Conservation (phyloP, 2,113 vertebrate species). For the Acanthisitta chloris region DNA sequence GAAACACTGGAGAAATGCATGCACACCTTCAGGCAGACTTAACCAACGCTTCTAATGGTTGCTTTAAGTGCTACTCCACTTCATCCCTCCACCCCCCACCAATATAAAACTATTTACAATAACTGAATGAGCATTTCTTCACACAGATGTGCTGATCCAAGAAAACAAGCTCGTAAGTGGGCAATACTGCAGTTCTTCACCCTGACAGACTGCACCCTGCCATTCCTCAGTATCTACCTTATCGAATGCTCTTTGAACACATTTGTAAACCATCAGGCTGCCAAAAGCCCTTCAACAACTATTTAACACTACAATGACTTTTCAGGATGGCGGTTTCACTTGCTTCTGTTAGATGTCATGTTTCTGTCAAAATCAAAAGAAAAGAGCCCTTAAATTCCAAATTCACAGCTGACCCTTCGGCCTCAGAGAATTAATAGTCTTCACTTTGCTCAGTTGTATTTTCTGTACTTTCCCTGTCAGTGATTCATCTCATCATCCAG, state of each 20-base stretch:
- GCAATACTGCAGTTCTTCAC: not conserved
- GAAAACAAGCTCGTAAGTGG: not conserved
- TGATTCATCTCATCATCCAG: not conserved
- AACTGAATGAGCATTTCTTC: not conserved
- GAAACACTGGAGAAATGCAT: not conserved
- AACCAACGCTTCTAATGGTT: not conserved
- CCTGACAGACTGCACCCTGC: not conserved
- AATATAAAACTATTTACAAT: not conserved
- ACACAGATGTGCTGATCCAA: not conserved
- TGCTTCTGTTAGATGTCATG: not conserved
- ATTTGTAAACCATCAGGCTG: not conserved
- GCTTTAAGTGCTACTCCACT: not conserved
- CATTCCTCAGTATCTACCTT: not conserved
- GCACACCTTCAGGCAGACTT: not conserved
- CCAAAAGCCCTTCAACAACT: slow-evolving; percentile 25
- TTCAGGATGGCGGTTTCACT: not conserved
- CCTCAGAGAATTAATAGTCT: not conserved
- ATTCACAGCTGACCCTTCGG: not conserved
- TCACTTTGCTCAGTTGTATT: not conserved
- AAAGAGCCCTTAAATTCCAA: not conserved
- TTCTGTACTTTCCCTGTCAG: not conserved
- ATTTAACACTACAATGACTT: slow-evolving; percentile 13
- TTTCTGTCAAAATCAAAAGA: slow-evolving; percentile 1
- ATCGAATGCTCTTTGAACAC: not conserved
- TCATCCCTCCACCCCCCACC: fast-evolving